Percentiles rank a stretch among this genome's conserved stretches.
Conservation (phyloP, 2,888 invertebrate species). For the Diaphora mendica region DNA sequence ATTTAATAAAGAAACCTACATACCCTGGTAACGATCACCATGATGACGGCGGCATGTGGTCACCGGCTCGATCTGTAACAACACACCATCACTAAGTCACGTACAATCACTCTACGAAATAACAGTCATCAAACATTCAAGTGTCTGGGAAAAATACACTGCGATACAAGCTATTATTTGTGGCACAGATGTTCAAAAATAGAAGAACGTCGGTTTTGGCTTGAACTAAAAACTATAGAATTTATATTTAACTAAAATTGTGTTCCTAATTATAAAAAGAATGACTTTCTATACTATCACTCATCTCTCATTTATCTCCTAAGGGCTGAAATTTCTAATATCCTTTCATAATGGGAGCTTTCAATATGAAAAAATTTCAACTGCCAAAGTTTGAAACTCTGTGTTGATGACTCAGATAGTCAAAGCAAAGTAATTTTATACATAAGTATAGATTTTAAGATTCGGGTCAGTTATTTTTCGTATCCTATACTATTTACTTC, state of each 20-base stretch:
- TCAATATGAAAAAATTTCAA: too few relatives aligned
- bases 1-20: slow-evolving; percentile 59
- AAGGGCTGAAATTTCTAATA: too few relatives aligned
- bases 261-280: too few relatives aligned
- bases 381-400: too few relatives aligned
- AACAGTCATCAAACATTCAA: slow-evolving; percentile 5
- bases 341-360: too few relatives aligned
- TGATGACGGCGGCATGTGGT: slow-evolving; percentile 87
- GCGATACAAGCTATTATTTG: neutral
- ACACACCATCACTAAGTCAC: slow-evolving; percentile 28
- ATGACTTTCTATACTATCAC: too few relatives aligned
- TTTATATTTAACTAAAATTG: neutral
- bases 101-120: neutral
- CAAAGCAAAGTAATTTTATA: too few relatives aligned
- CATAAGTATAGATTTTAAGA: neutral
- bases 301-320: too few relatives aligned
- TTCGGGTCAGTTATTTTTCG: neutral
- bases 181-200: neutral
- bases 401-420: too few relatives aligned
- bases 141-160: slow-evolving; percentile 1
- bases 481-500: neutral
- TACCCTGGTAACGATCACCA: slow-evolving; percentile 93
- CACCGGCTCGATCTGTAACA: slow-evolving; percentile 78
- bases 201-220: neutral
- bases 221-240: neutral